Evolutionary conservation across 1,140 invertebrate genomes (phyloP), one percentile per base, ranked within the genome.

Genomic region (Sycophaga agraensis): DNA sequence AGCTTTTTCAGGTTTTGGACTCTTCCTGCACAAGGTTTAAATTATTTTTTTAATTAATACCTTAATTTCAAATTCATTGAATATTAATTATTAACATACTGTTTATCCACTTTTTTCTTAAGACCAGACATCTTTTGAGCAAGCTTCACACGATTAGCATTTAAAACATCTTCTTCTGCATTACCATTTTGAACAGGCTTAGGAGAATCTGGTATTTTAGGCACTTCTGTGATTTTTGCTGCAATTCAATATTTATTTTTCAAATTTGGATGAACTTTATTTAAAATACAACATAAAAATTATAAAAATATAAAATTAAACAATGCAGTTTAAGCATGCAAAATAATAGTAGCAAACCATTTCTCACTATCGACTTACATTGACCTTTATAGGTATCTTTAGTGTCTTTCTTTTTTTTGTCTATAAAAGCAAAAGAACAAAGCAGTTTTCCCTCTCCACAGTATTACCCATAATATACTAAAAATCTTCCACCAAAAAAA

Each of bases 61-160:
- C n/a, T n/a, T n/a, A n/a, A n/a, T n/a, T n/a, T n/a, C n/a, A n/a
- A n/a, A n/a, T n/a, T n/a, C n/a, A n/a, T n/a, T n/a, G n/a, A n/a
- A n/a, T 37, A n/a, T 40, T 40, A 8, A 43, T 2, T 16, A 11
- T 49, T 5, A 19, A 72, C 77, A 78, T 78, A 85, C 81, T 83
- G 79, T 67, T 84, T 85, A 63, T 86, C 84, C 16, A 80, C 73
- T 66, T 86, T 84, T 31, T 82, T 81, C 16, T 82, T 84, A 56
- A 87, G 87, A 6, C 46, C 60, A 14, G 82, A 81, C 51, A 90
- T 80, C 72, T 89, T 90, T 66, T 89, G 86, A 7, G 85, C 87
- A 57, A 92, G 78, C 76, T 90, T 91, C 14, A 86, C 81, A 60
- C 89, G 82, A 75, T 89, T 91, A 40, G 85, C 84, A 1, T 84